Evolutionary conservation across 2,113 vertebrate species (phyloP), one percentile per base, ranked within the genome.

Genomic region (Epinephelus fuscoguttatus): DNA sequence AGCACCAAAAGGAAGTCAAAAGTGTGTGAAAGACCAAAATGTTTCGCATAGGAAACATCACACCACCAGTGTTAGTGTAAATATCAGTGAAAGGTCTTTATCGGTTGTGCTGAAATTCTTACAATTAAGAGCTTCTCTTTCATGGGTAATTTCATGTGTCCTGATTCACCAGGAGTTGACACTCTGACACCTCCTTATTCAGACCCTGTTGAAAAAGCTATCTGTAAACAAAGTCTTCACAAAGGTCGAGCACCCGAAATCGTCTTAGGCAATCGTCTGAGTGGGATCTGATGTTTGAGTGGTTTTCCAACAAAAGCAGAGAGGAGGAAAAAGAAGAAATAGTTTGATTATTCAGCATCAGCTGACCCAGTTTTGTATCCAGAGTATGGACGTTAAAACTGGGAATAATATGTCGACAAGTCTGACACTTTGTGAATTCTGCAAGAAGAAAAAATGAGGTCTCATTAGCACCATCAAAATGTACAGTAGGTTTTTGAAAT

Each of bases 381-480:
- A 88, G 64, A 80, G 74, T 61, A 60, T 71, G 71, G 75, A 84
- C 57, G 69, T 62, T 57, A 66, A 77, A 84, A 70, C 50, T 56
- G 68, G 33, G 30, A 55, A 79, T 66, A 27, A 72, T 79, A 42
- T 70, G 67, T 70, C 72, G 83, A 86, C 52, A 77, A 73, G 50
- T 78, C 73, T 53, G 71, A 89, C 84, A 88, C 75, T 84, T 71
- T 77, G 72, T 80, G 75, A 80, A 84, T 81, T 81, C 30, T 85
- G 71, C 66, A 23, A 70, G 64, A 49, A 53, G 73, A 81, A 45
- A 45, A 45, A 45, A 10, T 69, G 71, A 89, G 60, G 52, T 90
- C 21, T 92, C 68, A 62, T 84, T 93, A 95, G 95, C 94, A 95
- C 94, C 95, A 89, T 82, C 89, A 75, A 90, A 89, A 90, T 80